Percentiles rank a stretch among this genome's conserved stretches.
phyloP scores from a whole-genome alignment of 2,797 vertebrate genomes.

The Distichodus sexfasciatus region DNA sequence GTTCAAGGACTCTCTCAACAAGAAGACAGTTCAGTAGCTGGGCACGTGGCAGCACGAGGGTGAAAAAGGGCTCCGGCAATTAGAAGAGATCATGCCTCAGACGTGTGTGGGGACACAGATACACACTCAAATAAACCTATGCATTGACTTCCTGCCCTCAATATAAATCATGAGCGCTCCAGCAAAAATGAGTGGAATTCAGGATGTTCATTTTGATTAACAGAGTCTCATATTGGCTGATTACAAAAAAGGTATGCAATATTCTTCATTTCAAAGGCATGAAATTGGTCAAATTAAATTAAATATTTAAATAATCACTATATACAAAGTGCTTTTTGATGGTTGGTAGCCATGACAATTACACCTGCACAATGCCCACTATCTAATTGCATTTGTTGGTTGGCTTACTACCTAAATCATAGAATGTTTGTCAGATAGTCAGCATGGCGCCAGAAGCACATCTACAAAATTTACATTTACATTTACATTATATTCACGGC shows the following conservation, averaged over 20 bases:
- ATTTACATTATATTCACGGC: too few species aligned
- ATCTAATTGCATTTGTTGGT: too few species aligned
- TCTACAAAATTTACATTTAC: too few species aligned
- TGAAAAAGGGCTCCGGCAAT: conserved; percentile 17
- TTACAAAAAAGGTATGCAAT: conserved; percentile 24
- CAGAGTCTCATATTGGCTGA: conserved; percentile 19
- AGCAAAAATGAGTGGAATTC: conserved; percentile 21
- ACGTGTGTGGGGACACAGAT: neutral
- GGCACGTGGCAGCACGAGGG: neutral
- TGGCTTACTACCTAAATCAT: too few species aligned
- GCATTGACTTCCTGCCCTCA: conserved; percentile 19
- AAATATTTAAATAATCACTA: too few species aligned
- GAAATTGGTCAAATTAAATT: too few species aligned
- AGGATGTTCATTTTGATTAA: conserved; percentile 36
- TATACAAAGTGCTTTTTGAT: too few species aligned
- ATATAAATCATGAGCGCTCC: conserved; percentile 29
- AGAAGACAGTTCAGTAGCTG: conserved; percentile 3
- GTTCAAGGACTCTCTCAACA: conserved; percentile 2
- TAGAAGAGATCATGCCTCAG: conserved; percentile 24
- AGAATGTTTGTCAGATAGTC: too few species aligned
- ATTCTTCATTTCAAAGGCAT: conserved; percentile 18
- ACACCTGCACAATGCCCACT: too few species aligned
- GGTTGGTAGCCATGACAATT: too few species aligned
- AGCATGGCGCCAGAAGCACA: too few species aligned
- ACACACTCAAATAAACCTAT: conserved; percentile 10